Evolutionary conservation across 2,888 invertebrate species (phyloP).

Genomic region (Thysanoteuthis rhombus): DNA sequence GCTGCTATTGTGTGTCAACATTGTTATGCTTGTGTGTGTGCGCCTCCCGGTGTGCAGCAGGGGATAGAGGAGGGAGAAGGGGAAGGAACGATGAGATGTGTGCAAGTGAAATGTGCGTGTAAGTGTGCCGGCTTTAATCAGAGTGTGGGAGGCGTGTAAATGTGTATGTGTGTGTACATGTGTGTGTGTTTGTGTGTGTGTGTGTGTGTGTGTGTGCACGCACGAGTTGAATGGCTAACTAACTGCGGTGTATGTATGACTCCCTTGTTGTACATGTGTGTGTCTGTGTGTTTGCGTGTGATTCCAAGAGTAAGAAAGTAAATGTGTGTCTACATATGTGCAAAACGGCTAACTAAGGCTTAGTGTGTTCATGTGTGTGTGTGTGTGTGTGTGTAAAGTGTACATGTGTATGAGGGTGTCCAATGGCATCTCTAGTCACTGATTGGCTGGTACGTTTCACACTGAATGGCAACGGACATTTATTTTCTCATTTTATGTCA

Average conservation of each 20-base stretch:
- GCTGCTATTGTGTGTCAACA: slow-evolving; percentile 12
- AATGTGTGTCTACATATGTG: not conserved
- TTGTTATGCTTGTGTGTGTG: not conserved
- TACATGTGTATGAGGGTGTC: not conserved
- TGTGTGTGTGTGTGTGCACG: not conserved
- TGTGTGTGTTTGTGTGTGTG: not conserved
- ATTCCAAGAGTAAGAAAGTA: not conserved
- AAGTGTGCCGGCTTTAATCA: not conserved
- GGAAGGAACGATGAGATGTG: not conserved
- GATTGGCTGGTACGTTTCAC: not conserved
- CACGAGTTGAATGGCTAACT: not conserved
- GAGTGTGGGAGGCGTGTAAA: not conserved
- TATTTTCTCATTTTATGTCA: not conserved
- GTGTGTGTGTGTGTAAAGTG: not conserved
- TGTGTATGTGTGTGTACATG: not conserved
- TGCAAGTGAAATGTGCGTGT: not conserved
- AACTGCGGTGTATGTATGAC: not conserved
- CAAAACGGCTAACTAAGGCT: too few relatives aligned
- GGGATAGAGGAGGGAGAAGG: not conserved
- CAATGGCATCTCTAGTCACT: not conserved
- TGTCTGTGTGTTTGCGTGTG: not conserved
- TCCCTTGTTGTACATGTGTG: not conserved
- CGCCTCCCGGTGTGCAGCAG: not conserved
- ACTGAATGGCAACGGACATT: slow-evolving; percentile 12
- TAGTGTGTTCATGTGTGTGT: not conserved